Base-by-base conservation (phyloP, 2,888 invertebrate species). In the Eristalis tenax region DNA sequence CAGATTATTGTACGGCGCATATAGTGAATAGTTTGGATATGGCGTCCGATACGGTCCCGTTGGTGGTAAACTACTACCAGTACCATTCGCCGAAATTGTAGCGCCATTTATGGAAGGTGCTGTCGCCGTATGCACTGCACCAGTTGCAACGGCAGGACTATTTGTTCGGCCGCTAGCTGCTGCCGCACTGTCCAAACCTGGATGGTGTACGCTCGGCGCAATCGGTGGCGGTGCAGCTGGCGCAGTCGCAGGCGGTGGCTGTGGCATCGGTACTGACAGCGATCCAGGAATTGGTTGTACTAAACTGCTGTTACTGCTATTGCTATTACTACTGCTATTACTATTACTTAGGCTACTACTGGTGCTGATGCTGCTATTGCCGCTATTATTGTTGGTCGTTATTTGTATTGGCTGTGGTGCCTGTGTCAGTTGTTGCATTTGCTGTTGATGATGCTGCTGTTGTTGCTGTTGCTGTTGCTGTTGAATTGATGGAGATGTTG, bases 1-100 rank as follows among this genome's bases (percentile, higher is more conserved):
- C 92, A 96, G 95, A 77, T 95, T 94, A 81, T 96, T 96, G 91
- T 96, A 97, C 0, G 97, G 97, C 15, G 97, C 96, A 91, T 97
- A 97, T 87, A 97, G 94, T 11, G 95, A 94, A 91, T 93, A 93
- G 79, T 91, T 91, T 13, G 94, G 94, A 91, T 93, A 93, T 43
- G 91, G 90, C 77, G 92, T 89, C 63, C 93, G 91, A 86, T 93
- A 93, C 43, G 92, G 91, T 56, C 92, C 90, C 40, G 92, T 90
- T 76, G 92, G 92, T 64, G 93, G 91, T 13, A 93, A 89, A 78
- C 79, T 88, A 68, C 90, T 89, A 76, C 91, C 15, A 90, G 91
- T 56, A 81, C 89, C 64, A 89, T 89, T 82, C 0, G 91, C 90
- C 5, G 90, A 89, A 81, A 91, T 86, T 40, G 90, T 91, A 26